Evolutionary conservation across 2,797 vertebrate species (phyloP), one percentile per base, ranked within the genome.

Genomic region (Gymnothorax javanicus): DNA sequence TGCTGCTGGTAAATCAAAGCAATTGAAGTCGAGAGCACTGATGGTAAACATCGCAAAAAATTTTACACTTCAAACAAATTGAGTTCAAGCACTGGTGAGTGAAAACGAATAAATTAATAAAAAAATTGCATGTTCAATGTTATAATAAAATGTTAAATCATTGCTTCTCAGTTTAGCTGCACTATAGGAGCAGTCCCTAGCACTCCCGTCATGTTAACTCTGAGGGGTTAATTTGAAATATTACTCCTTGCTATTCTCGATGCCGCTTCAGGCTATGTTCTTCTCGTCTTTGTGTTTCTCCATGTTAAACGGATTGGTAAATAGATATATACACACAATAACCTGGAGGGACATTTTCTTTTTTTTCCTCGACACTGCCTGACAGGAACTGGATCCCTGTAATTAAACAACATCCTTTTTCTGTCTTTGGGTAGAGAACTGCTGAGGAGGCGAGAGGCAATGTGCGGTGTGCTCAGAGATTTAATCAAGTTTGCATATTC

Each of bases 401-500:
- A 91, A 92, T 92, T 89, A 91, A 89, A 85, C 86, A 91, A 86
- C 89, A 82, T 88, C 85, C 87, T 85, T 88, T 56, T 86, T 82
- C 86, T 85, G 79, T 88, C 83, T 85, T 86, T 86, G 75, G 33
- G 84, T 71, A 69, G 84, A 86, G 84, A 73, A 4, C 56, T 4
- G 88, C 56, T 69, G 82, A 85, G 84, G 86, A 88, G 88, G 87
- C 58, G 71, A 79, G 84, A 87, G 87, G 82, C 75, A 81, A 52
- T 7, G 50, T 23, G 77, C 77, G 56, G 77, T 52, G 52, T 50
- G 77, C 50, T 81, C 13, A 4, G 57, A 79, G 85, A 86, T 79
- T 52, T 86, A 79, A 86, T 86, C 85, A 90, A 91, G 79, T 50
- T 92, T 87, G 88, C 81, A 87, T 89, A 50, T 71, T 71, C 60